These are phyloP conservation scores for Onychostruthus taczanowskii DNA, from an alignment of 2,113 vertebrate genomes.

Conservation along the genomic window DNA sequence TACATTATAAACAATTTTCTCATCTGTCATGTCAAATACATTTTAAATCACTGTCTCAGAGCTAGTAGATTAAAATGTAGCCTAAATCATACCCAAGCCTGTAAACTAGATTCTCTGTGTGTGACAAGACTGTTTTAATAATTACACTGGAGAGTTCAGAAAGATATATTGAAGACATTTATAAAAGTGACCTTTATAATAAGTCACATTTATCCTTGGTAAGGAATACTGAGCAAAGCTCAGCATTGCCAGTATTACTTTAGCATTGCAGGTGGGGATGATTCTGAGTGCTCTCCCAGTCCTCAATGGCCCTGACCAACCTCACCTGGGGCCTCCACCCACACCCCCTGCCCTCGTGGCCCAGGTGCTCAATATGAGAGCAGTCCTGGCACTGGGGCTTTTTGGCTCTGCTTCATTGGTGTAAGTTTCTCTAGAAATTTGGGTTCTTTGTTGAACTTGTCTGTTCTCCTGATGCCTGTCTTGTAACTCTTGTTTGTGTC, in stretches of 20 bases:
- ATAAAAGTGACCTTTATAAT: background rate
- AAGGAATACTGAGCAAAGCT: fast-evolving
- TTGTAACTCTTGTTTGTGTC: fast-evolving
- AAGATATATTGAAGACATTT: background rate
- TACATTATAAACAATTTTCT: background rate
- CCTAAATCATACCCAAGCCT: background rate
- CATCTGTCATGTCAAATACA: background rate
- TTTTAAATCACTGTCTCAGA: background rate
- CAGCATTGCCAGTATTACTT: background rate
- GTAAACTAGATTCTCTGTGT: background rate
- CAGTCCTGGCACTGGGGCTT: fast-evolving
- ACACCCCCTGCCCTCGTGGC: background rate
- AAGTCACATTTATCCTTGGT: background rate
- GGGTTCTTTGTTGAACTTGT: fast-evolving
- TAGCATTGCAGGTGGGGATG: background rate
- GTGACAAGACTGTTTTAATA: background rate
- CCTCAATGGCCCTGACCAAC: background rate
- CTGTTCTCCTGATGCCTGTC: fast-evolving
- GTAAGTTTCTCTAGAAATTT: fast-evolving
- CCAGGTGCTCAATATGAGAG: background rate
- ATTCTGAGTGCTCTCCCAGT: background rate
- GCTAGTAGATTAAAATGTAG: background rate
- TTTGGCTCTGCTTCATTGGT: fast-evolving
- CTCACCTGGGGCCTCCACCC: background rate
- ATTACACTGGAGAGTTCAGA: background rate